Conservation (phyloP, 2,797 vertebrate species). For the Pipistrellus kuhlii region DNA sequence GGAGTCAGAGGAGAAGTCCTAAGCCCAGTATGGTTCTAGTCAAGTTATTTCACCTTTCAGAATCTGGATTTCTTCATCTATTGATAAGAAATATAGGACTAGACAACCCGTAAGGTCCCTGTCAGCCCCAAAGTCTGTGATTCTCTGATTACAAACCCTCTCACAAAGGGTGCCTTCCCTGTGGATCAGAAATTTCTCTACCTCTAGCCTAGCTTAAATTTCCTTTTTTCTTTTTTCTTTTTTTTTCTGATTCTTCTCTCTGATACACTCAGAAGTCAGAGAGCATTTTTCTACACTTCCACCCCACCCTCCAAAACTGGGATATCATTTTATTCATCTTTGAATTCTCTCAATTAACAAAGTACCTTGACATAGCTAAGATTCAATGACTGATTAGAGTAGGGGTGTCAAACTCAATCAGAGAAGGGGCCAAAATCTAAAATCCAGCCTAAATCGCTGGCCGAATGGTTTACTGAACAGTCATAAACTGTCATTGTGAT, state of each 20-base stretch:
- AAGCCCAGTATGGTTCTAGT: neutral
- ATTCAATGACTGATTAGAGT: slow-evolving; percentile 37
- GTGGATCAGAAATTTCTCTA: neutral
- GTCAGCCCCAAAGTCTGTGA: neutral
- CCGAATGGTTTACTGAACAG: too few species aligned
- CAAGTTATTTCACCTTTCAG: neutral
- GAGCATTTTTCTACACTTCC: neutral
- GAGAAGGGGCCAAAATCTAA: too few species aligned
- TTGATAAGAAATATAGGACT: slow-evolving; percentile 12
- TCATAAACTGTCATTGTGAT: too few species aligned
- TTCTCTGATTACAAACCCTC: neutral
- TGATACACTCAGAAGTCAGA: slow-evolving; percentile 26
- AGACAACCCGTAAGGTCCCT: neutral
- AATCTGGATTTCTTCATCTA: slow-evolving; percentile 32
- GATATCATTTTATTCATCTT: slow-evolving; percentile 42
- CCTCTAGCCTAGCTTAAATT: slow-evolving; percentile 40
- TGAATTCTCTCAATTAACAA: slow-evolving; percentile 7
- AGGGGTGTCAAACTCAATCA: too few species aligned
- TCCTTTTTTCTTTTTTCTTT: neutral
- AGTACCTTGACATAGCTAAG: neutral
- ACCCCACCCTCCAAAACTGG: neutral
- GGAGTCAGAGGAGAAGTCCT: neutral
- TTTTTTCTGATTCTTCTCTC: neutral
- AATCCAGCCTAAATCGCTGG: too few species aligned
- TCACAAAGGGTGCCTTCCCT: neutral